These are phyloP conservation scores for Caenorhabditis tropicalis DNA, from an alignment of 1,140 invertebrate genomes.

Conservation along the genomic window DNA sequence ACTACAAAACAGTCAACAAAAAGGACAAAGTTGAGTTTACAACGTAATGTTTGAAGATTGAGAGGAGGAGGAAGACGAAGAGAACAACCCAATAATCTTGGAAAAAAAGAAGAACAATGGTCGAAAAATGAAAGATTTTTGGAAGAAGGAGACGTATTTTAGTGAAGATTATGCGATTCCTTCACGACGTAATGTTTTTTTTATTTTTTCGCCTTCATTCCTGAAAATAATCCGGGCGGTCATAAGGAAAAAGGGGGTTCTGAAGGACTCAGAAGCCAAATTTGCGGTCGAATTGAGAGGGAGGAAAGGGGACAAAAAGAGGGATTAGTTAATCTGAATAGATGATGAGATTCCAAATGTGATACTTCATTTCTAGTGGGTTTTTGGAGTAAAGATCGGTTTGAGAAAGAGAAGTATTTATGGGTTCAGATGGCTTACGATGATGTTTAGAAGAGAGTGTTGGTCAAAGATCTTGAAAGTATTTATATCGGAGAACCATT, in stretches of 20 bases:
- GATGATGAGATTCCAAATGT: not conserved
- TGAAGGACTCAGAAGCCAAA: not conserved
- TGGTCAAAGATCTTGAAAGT: too few relatives aligned
- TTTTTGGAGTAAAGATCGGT: not conserved
- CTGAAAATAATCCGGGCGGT: not conserved
- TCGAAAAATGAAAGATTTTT: not conserved
- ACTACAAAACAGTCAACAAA: not conserved
- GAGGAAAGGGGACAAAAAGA: not conserved
- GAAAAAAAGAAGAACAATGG: not conserved
- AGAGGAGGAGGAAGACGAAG: not conserved
- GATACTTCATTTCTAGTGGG: not conserved
- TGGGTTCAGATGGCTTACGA: too few relatives aligned
- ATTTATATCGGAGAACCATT: too few relatives aligned
- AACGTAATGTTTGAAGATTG: not conserved
- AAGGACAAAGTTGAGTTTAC: not conserved
- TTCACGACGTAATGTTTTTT: not conserved
- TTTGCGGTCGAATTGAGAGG: not conserved
- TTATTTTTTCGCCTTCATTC: not conserved
- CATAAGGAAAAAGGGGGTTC: not conserved
- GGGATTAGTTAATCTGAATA: conserved; percentile 1
- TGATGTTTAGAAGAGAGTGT: too few relatives aligned
- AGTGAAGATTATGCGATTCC: not conserved
- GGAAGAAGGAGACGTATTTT: not conserved
- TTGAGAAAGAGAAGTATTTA: not conserved
- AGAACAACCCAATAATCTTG: too few relatives aligned